Base-by-base conservation (phyloP, 2,797 vertebrate species). In the Luscinia megarhynchos region DNA sequence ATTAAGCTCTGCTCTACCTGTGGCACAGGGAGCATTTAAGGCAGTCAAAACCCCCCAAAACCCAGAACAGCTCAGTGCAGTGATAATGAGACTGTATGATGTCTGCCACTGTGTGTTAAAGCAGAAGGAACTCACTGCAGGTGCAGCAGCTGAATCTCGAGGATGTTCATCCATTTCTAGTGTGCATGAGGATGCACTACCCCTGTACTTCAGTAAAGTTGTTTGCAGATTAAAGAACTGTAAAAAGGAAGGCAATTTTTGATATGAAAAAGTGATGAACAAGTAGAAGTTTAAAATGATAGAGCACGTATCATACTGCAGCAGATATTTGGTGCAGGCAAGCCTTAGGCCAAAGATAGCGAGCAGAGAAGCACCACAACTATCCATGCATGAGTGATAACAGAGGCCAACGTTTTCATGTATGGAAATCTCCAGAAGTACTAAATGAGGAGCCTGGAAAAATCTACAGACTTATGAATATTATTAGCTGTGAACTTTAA, bases 401-500 rank as follows among this genome's bases (percentile, higher is more conserved):
- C 15, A 3, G 54, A 91, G 81, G 55, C 72, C 26, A 16, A 90
- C 40, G 12, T 90, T 94, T 93, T 95, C 91, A 92, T 75, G 59
- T 70, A 83, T 61, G 57, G 83, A 93, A 87, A 73, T 89, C 55
- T 88, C 48, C 90, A 83, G 95, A 96, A 93, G 95, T 94, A 84
- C 84, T 90, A 94, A 96, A 87, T 70, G 70, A 79, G 67, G 85
- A 95, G 87, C 68, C 77, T 95, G 92, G 94, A 94, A 86, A 95
- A 97, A 97, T 91, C 94, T 95, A 91, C 86, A 97, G 91, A 96
- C 96, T 96, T 97, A 94, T 97, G 97, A 93, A 96, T 97, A 96
- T 97, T 96, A 94, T 97, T 97, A 93, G 93, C 93, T 74, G 6
- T 96, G 94, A 93, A 96, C 97, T 97, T 97, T 97, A 97, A 98